A percentile compares a stretch with the other conserved stretches of the same genome.
Conservation (phyloP, 1,140 invertebrate species). For the Hetaerina americana region DNA sequence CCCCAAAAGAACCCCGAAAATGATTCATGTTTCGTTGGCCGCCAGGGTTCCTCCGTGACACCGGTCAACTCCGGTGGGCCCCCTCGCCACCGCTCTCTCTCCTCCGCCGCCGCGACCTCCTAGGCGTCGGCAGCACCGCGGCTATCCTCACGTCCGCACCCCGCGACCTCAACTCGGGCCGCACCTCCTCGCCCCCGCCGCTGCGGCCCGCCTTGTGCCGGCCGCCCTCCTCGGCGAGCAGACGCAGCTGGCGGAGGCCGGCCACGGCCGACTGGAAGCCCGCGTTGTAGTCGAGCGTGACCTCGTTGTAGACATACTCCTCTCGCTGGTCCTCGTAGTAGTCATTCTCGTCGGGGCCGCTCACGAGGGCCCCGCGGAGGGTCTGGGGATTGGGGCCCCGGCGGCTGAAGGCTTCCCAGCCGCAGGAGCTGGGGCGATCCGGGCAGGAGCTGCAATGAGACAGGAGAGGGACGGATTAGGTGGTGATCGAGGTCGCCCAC, state of each 20-base stretch:
- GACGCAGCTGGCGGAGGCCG: slow-evolving; percentile 26
- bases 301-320: slow-evolving; percentile 41
- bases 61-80: not conserved
- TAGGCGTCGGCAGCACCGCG: not conserved
- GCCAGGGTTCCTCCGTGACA: too few relatives aligned
- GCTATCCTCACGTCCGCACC: not conserved
- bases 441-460: slow-evolving; percentile 37
- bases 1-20: too few relatives aligned
- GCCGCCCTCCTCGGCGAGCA: not conserved
- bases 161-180: not conserved
- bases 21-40: too few relatives aligned
- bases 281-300: slow-evolving; percentile 42
- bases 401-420: slow-evolving; percentile 33
- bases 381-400: slow-evolving; percentile 37
- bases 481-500: too few relatives aligned
- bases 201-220: not conserved
- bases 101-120: not conserved
- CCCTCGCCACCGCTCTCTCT: not conserved
- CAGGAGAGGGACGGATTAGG: too few relatives aligned
- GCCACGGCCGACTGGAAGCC: slow-evolving; percentile 40
- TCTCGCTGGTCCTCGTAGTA: slow-evolving; percentile 36
- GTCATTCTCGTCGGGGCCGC: slow-evolving; percentile 39
- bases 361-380: slow-evolving; percentile 40
- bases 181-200: not conserved
- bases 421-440: slow-evolving; percentile 32